Conservation (phyloP, 2,888 invertebrate species). For the Allygus modestus region DNA sequence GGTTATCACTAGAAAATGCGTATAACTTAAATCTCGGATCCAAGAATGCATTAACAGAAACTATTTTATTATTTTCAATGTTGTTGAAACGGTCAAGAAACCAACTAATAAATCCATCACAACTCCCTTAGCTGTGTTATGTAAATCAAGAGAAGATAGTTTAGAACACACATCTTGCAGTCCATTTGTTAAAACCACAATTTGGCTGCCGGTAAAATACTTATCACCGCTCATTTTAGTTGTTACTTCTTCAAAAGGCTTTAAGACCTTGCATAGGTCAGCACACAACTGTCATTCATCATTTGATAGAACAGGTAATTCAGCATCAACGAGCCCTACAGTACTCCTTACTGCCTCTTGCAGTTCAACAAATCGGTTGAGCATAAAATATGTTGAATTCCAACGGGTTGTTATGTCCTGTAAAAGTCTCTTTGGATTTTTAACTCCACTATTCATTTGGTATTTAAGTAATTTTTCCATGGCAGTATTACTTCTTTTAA, state of each 20-base stretch:
- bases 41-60: not conserved
- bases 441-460: conserved; percentile 13
- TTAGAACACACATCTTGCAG: not conserved
- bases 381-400: conserved; percentile 45
- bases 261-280: conserved; percentile 63
- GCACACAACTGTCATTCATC: conserved; percentile 65
- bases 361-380: conserved; percentile 24
- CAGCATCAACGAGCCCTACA: conserved; percentile 63
- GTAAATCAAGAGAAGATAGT: not conserved
- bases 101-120: not conserved
- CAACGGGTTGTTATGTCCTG: conserved; percentile 36
- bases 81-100: not conserved
- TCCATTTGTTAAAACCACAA: not conserved
- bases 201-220: conserved; percentile 59
- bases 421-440: not conserved
- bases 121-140: not conserved
- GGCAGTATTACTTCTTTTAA: conserved; percentile 34
- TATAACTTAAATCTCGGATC: not conserved
- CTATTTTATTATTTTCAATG: not conserved
- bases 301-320: conserved; percentile 61
- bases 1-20: not conserved
- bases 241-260: conserved; percentile 64
- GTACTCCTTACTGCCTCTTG: conserved; percentile 56
- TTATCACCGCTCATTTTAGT: conserved; percentile 63
- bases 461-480: conserved; percentile 33